A percentile compares a stretch with the other conserved stretches of the same genome.
These are phyloP conservation scores for Leptosomus discolor DNA, from an alignment of 2,113 vertebrate species.

Conservation along the genomic window DNA sequence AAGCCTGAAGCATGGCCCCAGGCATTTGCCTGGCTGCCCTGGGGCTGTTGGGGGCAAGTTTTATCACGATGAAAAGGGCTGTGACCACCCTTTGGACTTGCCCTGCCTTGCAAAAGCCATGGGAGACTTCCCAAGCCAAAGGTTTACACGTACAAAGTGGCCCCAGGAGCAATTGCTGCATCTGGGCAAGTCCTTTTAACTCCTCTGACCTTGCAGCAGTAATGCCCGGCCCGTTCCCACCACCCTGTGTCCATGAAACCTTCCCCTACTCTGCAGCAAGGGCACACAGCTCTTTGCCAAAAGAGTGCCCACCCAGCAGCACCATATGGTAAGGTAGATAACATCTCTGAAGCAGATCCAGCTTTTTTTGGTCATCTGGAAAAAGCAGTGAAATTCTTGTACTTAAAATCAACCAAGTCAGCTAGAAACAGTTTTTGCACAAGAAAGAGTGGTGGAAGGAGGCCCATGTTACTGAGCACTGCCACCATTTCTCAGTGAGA, in stretches of 20 bases:
- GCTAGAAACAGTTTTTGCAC: background rate
- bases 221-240: too few species aligned
- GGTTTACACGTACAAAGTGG: background rate
- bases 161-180: background rate
- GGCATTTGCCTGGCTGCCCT: background rate
- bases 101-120: background rate
- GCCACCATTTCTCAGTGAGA: background rate
- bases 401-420: background rate
- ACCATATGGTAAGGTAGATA: fast-evolving
- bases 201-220: background rate
- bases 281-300: background rate
- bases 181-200: background rate
- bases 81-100: background rate
- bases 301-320: background rate
- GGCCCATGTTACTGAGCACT: background rate
- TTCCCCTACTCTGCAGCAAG: background rate
- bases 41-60: background rate
- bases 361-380: background rate
- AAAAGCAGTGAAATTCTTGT: background rate
- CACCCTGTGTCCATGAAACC: fast-evolving
- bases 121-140: background rate
- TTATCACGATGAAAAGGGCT: background rate
- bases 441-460: background rate
- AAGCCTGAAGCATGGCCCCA: background rate
- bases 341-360: background rate